Base-by-base conservation (phyloP, 2,888 invertebrate genomes). In the Clistopyga incitator region DNA sequence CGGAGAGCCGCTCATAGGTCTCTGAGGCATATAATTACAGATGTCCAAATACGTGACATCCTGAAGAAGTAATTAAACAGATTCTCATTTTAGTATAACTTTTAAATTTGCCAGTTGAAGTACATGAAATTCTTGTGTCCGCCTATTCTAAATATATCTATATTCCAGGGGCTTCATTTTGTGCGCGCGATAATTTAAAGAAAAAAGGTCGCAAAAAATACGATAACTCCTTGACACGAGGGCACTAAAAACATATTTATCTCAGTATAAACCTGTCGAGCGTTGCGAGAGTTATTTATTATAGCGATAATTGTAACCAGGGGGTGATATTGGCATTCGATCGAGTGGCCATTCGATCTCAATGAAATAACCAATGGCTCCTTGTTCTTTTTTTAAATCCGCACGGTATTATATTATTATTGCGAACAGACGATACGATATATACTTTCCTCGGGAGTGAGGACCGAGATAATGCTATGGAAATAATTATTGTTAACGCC, bases 11-110 rank as follows among this genome's bases (percentile, higher is more conserved):
- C 93, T 93, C 93, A 93, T 93, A 84, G 93, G 92, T 86, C 92
- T 90, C 81, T 92, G 92, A 3, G 93, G 93, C 93, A 93, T 92
- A 76, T 93, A 93, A 82, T 93, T 92, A 84, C 92, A 92, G 80
- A 91, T 92, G 81, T 93, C 93, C 87, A 93, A 85, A 84, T 93
- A 93, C 11, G 93, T 93, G 29, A 93, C 93, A 85, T 93, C 93
- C 93, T 93, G 78, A 81, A 18, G 13, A 65, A 76, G 13, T 4
- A 56, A 56, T 56, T 23, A 23, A 23, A 25, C 56, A 23, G 25
- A 10, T 38, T 4, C 38, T 38, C 38, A 0, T 38, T 38, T 8
- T 10, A 38, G 10, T 10, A 10, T 38, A 8, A 10, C 38, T 38
- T 38, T 38, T 38, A 6, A 38, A 38, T 38, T 38, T 38, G 38